Base-by-base conservation (phyloP, 2,113 vertebrate genomes). In the Xiphophorus hellerii region DNA sequence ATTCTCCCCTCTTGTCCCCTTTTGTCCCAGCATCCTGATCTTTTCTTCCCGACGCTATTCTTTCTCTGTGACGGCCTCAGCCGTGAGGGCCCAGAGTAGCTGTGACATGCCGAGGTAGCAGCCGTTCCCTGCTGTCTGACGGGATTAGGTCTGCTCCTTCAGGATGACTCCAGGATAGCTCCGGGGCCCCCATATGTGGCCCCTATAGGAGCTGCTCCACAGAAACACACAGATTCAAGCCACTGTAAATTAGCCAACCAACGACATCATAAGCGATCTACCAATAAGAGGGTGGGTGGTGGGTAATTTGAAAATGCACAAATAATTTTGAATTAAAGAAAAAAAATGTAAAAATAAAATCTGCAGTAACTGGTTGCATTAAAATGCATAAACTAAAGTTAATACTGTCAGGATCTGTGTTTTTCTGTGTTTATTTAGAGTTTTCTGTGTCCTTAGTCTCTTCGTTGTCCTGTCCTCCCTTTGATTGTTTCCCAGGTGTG, bases 101-200 rank as follows among this genome's bases (percentile, higher is more conserved):
- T 92, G 92, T 94, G 93, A 94, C 92, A 90, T 77, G 77, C 77
- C 70, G 62, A 83, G 86, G 90, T 90, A 87, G 91, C 89, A 78
- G 87, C 83, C 82, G 87, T 82, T 92, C 90, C 73, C 86, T 62
- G 67, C 84, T 93, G 92, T 93, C 93, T 74, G 37, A 33, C 72
- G 71, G 75, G 80, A 93, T 94, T 92, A 93, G 80, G 74, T 51
- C 67, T 80, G 48, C 79, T 73, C 62, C 58, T 82, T 64, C 69
- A 64, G 84, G 85, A 77, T 69, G 81, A 81, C 82, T 76, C 20
- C 58, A 83, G 78, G 69, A 80, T 70, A 76, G 77, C 78, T 88
- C 60, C 71, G 66, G 68, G 63, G 79, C 60, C 74, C 39, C 62
- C 71, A 25, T 82, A 87, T 84, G 76, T 78, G 73, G 70, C 62